Evolutionary conservation across 2,113 vertebrate genomes (phyloP).

Genomic region (Bothrops jararaca): DNA sequence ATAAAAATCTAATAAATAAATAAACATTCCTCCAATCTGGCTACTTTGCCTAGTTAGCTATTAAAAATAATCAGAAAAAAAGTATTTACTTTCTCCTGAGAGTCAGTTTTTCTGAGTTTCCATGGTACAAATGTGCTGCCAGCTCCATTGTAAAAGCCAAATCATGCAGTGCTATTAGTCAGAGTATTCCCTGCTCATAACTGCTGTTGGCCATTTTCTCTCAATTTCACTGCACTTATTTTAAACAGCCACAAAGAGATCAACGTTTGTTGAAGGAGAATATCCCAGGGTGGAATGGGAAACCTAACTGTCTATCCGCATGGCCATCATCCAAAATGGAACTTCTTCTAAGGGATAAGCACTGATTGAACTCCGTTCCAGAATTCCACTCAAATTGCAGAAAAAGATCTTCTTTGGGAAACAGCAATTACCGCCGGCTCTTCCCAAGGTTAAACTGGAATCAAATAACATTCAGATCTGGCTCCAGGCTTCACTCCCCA

Average conservation of each 20-base stretch:
- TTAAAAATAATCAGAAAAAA: not conserved
- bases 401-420: not conserved
- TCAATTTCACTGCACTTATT: not conserved
- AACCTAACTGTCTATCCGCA: not conserved
- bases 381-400: not conserved
- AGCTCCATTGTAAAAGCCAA: not conserved
- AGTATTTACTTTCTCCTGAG: not conserved
- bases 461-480: slow-evolving; percentile 32
- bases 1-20: not conserved
- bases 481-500: slow-evolving; percentile 7
- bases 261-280: not conserved
- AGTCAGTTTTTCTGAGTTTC: not conserved
- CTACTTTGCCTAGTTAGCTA: not conserved
- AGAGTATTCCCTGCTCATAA: not conserved
- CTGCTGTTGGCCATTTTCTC: slow-evolving; percentile 1
- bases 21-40: not conserved
- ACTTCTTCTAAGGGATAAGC: not conserved
- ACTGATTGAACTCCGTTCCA: not conserved
- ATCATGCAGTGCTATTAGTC: slow-evolving; percentile 3
- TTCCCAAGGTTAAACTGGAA: slow-evolving; percentile 31
- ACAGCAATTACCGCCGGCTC: not conserved
- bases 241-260: not conserved
- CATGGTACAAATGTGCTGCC: not conserved
- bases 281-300: not conserved
- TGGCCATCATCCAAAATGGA: not conserved